phyloP scores from a whole-genome alignment of 2,888 invertebrate genomes.

The Sinelater perroti region DNA sequence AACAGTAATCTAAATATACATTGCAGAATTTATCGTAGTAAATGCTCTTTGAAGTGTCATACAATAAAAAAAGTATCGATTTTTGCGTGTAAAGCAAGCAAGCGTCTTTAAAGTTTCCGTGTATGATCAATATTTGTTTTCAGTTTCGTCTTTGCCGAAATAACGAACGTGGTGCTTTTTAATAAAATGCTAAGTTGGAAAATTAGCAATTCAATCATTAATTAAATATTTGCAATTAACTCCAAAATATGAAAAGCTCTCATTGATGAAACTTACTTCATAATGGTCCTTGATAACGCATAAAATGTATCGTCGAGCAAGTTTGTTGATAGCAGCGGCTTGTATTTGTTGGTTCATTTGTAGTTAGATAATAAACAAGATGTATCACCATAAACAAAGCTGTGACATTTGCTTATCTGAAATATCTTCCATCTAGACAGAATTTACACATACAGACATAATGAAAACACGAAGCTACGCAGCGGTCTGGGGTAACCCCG shows the following conservation, averaged over 20 bases:
- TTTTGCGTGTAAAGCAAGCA: no score
- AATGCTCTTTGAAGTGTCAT: no score
- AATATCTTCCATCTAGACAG: conserved; percentile 12
- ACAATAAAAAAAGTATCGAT: no score
- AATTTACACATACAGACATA: conserved; percentile 7
- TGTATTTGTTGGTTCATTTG: conserved; percentile 11
- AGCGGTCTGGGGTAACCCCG: conserved; percentile 9
- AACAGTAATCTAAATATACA: no score
- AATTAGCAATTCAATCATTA: no score
- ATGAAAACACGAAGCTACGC: conserved; percentile 11
- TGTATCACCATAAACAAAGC: conserved; percentile 19
- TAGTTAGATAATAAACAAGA: conserved; percentile 13
- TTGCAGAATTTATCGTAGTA: no score
- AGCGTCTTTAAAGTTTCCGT: conserved; percentile 4
- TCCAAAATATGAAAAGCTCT: no score
- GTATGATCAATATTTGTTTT: conserved; percentile 18
- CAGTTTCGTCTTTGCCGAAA: conserved; percentile 12
- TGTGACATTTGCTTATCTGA: conserved; percentile 12
- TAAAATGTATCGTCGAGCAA: conserved; percentile 10
- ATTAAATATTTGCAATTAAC: no score
- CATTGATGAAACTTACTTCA: no score
- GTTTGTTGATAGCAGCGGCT: conserved; percentile 8
- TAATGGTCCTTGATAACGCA: no score
- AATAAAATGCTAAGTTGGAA: not conserved
- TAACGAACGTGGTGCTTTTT: conserved; percentile 14